Evolutionary conservation across 2,888 invertebrate genomes (phyloP), one percentile per base, ranked within the genome.

Genomic region (Escarpia spicata): DNA sequence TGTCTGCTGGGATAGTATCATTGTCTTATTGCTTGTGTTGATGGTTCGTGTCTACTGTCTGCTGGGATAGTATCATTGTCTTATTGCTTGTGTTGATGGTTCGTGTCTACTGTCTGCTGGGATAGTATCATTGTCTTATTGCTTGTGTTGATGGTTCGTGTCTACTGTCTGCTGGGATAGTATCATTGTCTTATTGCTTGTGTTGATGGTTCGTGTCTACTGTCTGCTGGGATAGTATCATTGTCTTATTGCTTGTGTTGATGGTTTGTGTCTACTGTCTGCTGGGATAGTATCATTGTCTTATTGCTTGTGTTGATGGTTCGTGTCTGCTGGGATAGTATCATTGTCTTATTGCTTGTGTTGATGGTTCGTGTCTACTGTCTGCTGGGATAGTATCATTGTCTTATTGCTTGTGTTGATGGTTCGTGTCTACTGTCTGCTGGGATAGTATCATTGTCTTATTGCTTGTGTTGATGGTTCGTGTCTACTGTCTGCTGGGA

Each of bases 401-500:
- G 52, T 52, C 12, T 52, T 15, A 52, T 15, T 52, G 52, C 9
- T 9, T 52, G 52, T 52, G 52, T 52, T 52, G 52, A 52, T 91
- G 43, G 19, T 26, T 26, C 31, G 60, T 75, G 52, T 94, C 19
- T 94, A 96, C n/a, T n/a, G n/a, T n/a, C n/a, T n/a, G n/a, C n/a
- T n/a, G n/a, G 37, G 37, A 37, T 37, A 37, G 37, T 37, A 15
- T 52, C 52, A 0, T 52, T 52, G 52, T 52, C 12, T 52, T 15
- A 52, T 15, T 52, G 52, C 9, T 9, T 52, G 52, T 52, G 52
- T 52, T 52, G 52, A 52, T 91, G 43, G 19, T 26, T 26, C 31
- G 60, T 75, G 52, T 94, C 19, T 94, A 96, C n/a, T n/a, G n/a
- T n/a, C n/a, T n/a, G n/a, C n/a, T n/a, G n/a, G 37, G 37, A 37